Base-by-base conservation (phyloP, 2,888 invertebrate species). In the Trachelus troglodyta region DNA sequence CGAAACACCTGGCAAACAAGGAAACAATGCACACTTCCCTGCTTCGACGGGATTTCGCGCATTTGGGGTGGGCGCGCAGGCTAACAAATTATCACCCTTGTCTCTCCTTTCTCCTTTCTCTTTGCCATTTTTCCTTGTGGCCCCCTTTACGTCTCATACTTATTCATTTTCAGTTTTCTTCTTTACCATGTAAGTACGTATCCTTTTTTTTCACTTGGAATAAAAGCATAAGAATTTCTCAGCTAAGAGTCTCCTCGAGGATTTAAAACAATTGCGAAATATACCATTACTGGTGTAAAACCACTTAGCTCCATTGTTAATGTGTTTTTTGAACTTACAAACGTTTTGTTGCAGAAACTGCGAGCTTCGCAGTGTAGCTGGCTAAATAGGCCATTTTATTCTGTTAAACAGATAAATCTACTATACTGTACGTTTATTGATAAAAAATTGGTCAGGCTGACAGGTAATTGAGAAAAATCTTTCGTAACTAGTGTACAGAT, bases 1-100 rank as follows among this genome's bases (percentile, higher is more conserved):
- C 87, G 89, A 91, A 90, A 90, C 90, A 90, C 90, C 90, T 91
- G 90, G 90, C 89, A 90, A 91, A 90, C 90, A 91, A 90, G 89
- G 88, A 90, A 90, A 90, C 91, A 91, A 90, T 91, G 89, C 89
- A 85, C 83, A 83, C 86, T 86, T 84, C 84, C 84, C 85, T 86
- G 88, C 89, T 88, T 87, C 85, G 87, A 87, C 88, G 87, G 88
- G 90, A 90, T 91, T 90, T 90, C 88, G 89, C 87, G 89, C 89
- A 90, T 89, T 89, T 89, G 83, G 90, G 87, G 86, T 89, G 87
- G 86, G 85, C 85, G 86, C 85, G 85, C 87, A 85, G 84, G 84
- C 86, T 85, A 88, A 88, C 89, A 88, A 90, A 90, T 90, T 89
- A 90, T 89, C 90, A 85, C 88, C 87, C 74, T 30, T 35, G 71